Conservation (phyloP, 2,888 invertebrate species). For the Campoplex capitator region DNA sequence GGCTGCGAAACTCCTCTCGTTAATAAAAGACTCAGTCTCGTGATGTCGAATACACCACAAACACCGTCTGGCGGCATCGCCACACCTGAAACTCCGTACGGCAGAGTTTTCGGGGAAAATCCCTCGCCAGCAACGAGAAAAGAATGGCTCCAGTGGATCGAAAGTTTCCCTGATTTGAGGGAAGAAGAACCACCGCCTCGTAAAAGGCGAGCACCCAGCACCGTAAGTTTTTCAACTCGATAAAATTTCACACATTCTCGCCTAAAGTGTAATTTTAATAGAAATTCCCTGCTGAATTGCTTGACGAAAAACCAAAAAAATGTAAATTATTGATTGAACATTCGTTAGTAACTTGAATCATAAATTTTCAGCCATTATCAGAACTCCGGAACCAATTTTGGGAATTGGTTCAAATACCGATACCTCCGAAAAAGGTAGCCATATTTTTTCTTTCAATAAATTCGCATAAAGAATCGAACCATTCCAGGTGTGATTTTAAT, state of each 20-base stretch:
- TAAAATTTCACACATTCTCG: not conserved
- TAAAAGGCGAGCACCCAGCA: slow-evolving; percentile 81
- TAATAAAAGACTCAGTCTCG: slow-evolving; percentile 78
- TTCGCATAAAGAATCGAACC: not conserved
- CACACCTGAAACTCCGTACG: slow-evolving; percentile 87
- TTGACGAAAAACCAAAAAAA: not conserved
- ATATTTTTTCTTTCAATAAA: not conserved
- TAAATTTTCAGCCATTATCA: slow-evolving; percentile 80
- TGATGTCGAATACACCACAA: slow-evolving; percentile 80
- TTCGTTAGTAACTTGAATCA: not conserved
- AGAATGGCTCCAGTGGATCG: slow-evolving; percentile 85
- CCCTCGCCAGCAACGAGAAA: slow-evolving; percentile 86
- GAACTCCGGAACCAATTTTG: slow-evolving; percentile 82
- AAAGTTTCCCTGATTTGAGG: slow-evolving; percentile 84
- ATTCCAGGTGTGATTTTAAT: not conserved
- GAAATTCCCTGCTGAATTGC: not conserved
- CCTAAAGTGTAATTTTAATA: not conserved
- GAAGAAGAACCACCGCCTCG: slow-evolving; percentile 80
- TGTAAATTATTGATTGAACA: too few relatives aligned
- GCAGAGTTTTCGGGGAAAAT: slow-evolving; percentile 84
- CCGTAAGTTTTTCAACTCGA: slow-evolving; percentile 77
- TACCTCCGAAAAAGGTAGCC: slow-evolving; percentile 70
- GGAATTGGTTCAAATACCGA: slow-evolving; percentile 80
- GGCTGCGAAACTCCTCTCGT: slow-evolving; percentile 75
- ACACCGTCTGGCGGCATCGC: slow-evolving; percentile 84